phyloP scores from a whole-genome alignment of 1,140 invertebrate genomes.

The Choristoneura fumiferana region DNA sequence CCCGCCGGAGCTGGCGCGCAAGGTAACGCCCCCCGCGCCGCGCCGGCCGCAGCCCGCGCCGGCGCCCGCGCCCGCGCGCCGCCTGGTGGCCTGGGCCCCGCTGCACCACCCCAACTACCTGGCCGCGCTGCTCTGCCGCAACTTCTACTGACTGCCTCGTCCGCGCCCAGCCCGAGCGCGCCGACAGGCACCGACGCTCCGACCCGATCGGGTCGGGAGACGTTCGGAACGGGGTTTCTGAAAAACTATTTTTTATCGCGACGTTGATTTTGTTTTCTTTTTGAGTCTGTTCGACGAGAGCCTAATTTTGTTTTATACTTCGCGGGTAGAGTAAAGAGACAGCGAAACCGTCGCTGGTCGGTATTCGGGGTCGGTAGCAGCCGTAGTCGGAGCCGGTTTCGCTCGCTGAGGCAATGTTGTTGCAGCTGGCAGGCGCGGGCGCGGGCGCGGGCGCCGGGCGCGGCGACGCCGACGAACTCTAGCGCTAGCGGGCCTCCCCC shows the following conservation, averaged over 20 bases:
- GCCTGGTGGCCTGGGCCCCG: slow-evolving; percentile 40
- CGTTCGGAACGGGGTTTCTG: neutral
- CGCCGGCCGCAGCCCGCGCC: slow-evolving; percentile 18
- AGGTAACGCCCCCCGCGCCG: slow-evolving; percentile 59
- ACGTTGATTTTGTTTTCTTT: slow-evolving; percentile 16
- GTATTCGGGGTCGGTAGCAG: neutral
- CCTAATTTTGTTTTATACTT: neutral
- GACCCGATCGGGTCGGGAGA: neutral
- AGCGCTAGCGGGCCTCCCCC: slow-evolving; percentile 23
- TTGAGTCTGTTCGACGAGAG: neutral
- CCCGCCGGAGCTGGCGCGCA: slow-evolving; percentile 71
- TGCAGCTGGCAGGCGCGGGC: slow-evolving; percentile 27
- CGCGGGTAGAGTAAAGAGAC: neutral
- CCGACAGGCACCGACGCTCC: neutral
- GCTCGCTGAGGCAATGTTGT: no score
- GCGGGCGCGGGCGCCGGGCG: slow-evolving; percentile 22
- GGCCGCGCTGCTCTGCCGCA: slow-evolving; percentile 64
- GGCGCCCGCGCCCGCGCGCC: slow-evolving; percentile 23
- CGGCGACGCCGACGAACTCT: slow-evolving; percentile 28
- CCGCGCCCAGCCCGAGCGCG: neutral
- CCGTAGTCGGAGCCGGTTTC: neutral
- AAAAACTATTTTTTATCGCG: slow-evolving; percentile 7
- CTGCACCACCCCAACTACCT: slow-evolving; percentile 65
- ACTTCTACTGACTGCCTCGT: slow-evolving; percentile 66
- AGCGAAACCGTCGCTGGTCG: no score